These are phyloP conservation scores for Nebria ingens DNA, from an alignment of 1,140 invertebrate species.

Conservation along the genomic window DNA sequence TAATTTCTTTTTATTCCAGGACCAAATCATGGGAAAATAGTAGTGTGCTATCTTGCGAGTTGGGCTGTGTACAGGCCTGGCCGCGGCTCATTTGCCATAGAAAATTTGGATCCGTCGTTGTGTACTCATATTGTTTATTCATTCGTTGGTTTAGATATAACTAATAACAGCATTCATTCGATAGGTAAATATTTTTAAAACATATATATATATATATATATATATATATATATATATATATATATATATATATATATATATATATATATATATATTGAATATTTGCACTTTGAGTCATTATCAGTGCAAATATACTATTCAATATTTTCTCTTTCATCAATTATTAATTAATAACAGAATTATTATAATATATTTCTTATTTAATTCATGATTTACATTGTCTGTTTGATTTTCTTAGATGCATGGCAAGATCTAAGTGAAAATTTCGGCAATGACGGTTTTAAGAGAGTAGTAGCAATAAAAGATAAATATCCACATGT, in stretches of 20 bases:
- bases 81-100: constrained; percentile 50
- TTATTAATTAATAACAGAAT: too few species aligned
- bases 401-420: too few species aligned
- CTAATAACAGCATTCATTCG: constrained; percentile 51
- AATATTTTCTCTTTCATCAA: too few species aligned
- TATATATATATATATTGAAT: too few species aligned
- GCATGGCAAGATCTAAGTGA: constrained; percentile 65
- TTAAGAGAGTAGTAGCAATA: constrained; percentile 50
- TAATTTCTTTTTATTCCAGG: too few species aligned
- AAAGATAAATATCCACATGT: constrained; percentile 59
- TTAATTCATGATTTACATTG: too few species aligned
- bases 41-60: constrained; percentile 68
- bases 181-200: constrained; percentile 41
- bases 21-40: constrained; percentile 47
- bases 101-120: constrained; percentile 62
- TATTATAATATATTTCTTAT: too few species aligned
- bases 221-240: too few species aligned
- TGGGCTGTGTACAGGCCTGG: constrained; percentile 64
- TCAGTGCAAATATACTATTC: too few species aligned
- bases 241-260: too few species aligned
- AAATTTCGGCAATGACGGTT: constrained; percentile 60
- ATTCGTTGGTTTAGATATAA: constrained; percentile 67
- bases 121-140: constrained; percentile 85
- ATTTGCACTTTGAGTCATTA: too few species aligned
- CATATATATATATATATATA: too few species aligned